A percentile compares a stretch with the other conserved stretches of the same genome.
Evolutionary conservation across 2,113 vertebrate genomes (phyloP).

Genomic region (Ahaetulla prasina): DNA sequence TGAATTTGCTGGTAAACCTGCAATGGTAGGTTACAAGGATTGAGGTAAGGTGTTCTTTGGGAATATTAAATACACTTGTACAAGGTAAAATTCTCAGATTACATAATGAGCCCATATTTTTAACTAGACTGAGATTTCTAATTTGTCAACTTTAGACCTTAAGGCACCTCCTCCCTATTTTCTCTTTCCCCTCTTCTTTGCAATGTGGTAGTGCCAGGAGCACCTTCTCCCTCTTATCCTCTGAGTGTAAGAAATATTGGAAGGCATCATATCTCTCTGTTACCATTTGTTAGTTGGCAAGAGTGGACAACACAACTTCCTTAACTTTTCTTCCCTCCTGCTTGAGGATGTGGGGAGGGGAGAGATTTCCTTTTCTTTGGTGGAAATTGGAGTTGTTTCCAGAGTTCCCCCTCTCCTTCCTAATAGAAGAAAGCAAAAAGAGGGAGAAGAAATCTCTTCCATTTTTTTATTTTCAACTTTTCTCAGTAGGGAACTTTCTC

Average conservation of each 20-base stretch:
- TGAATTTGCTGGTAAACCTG: not conserved
- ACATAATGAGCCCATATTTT: not conserved
- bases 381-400: not conserved
- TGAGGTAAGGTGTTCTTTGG: not conserved
- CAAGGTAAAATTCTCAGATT: not conserved
- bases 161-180: not conserved
- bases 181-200: not conserved
- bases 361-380: not conserved
- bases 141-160: not conserved
- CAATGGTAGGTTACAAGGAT: not conserved
- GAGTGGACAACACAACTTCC: not conserved
- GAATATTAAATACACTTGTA: not conserved
- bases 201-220: not conserved
- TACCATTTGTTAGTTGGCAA: not conserved
- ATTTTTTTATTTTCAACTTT: not conserved
- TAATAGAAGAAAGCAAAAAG: not conserved
- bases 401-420: not conserved
- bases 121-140: not conserved
- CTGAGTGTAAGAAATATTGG: not conserved
- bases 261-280: not conserved
- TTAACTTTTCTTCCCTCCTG: not conserved
- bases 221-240: not conserved
- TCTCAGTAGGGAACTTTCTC: not conserved
- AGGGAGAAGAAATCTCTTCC: not conserved
- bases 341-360: not conserved